A percentile compares a stretch with the other conserved stretches of the same genome.
phyloP scores from a whole-genome alignment of 2,797 vertebrate genomes.

The Kryptolebias ocellatus region DNA sequence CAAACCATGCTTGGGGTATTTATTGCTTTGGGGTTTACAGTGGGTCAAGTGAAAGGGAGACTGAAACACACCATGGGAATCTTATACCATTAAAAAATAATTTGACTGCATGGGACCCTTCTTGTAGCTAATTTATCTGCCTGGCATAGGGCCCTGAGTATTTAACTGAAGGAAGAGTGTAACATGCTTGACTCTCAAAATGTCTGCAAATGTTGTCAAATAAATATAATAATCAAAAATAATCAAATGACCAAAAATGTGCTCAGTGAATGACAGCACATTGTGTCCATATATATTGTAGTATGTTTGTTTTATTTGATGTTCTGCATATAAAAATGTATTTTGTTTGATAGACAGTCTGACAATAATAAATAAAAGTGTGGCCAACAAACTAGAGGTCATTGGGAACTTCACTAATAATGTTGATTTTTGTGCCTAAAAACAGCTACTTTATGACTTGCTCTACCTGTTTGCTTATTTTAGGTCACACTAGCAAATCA shows the following conservation, averaged over 20 bases:
- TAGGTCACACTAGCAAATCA: no score
- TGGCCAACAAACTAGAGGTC: no score
- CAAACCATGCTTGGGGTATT: slow-evolving; percentile 75
- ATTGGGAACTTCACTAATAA: background rate
- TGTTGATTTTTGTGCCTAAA: no score
- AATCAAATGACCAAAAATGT: background rate
- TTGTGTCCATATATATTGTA: no score
- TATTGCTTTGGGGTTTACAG: slow-evolving; percentile 81
- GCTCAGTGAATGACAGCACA: no score
- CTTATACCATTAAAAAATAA: slow-evolving; percentile 74
- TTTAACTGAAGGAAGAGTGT: slow-evolving; percentile 13
- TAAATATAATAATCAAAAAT: background rate
- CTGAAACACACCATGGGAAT: slow-evolving; percentile 67
- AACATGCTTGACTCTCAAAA: slow-evolving; percentile 18
- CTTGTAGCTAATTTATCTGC: slow-evolving; percentile 61
- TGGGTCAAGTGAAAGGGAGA: slow-evolving; percentile 45
- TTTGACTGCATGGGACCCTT: slow-evolving; percentile 65
- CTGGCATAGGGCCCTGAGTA: slow-evolving; percentile 48
- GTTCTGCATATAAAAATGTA: background rate
- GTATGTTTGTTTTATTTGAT: background rate
- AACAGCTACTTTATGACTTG: no score
- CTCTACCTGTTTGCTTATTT: no score
- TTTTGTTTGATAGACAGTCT: background rate
- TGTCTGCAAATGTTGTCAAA: rapidly evolving
- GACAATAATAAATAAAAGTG: background rate